These are phyloP conservation scores for Deroptyus accipitrinus DNA, from an alignment of 2,113 vertebrate species.

Conservation along the genomic window DNA sequence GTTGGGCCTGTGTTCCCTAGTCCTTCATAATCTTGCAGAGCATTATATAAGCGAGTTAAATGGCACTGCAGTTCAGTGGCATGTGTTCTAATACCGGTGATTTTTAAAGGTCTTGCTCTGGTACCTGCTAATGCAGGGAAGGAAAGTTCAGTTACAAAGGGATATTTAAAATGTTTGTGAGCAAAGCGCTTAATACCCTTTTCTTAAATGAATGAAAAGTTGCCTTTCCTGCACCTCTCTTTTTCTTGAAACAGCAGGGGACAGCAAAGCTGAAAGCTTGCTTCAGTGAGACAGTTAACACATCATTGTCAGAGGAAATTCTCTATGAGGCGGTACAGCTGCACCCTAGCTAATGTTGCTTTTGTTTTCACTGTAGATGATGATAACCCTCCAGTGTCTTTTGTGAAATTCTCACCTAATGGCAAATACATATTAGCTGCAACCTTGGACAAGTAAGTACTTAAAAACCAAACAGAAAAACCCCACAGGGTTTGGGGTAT, in stretches of 20 bases:
- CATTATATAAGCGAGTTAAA: not conserved
- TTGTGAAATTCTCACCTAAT: conserved; percentile 98
- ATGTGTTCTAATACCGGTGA: not conserved
- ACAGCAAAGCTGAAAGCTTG: not conserved
- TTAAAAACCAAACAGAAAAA: not conserved
- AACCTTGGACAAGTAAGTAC: conserved; percentile 95
- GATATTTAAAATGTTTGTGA: not conserved
- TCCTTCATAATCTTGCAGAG: not conserved
- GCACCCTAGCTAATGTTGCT: not conserved
- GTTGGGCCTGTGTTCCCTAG: not conserved
- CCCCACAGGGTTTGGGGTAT: not conserved
- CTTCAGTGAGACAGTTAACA: not conserved
- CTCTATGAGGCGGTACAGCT: not conserved
- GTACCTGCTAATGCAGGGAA: not conserved
- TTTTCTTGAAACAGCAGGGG: not conserved
- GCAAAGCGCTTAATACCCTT: not conserved
- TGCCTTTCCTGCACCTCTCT: not conserved
- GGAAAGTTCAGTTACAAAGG: not conserved
- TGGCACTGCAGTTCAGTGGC: not conserved
- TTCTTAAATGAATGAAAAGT: not conserved
- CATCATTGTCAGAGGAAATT: not conserved
- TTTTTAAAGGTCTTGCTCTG: not conserved
- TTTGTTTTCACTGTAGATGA: conserved; percentile 80
- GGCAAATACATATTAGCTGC: conserved; percentile 98
- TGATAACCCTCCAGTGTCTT: conserved; percentile 97